A percentile compares a stretch with the other conserved stretches of the same genome.
These are phyloP conservation scores for Drosophila leontia DNA, from an alignment of 1,140 invertebrate species.

Conservation along the genomic window DNA sequence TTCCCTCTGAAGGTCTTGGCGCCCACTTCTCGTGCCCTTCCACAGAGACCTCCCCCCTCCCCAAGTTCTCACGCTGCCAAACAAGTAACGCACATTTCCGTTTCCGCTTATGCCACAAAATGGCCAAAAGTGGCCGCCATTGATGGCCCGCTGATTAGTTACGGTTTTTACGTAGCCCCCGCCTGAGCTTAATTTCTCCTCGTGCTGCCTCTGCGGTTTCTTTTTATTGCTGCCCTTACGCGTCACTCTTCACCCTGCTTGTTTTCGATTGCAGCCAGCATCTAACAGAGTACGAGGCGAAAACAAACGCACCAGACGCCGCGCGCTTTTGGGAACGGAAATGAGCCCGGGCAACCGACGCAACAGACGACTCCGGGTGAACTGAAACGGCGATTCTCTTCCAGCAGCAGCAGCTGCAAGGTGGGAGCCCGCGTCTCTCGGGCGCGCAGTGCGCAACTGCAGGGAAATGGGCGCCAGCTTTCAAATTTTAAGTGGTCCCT, in stretches of 20 bases:
- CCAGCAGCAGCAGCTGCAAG: slow-evolving; percentile 17
- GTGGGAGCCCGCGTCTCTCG: slow-evolving; percentile 8
- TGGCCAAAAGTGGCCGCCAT: slow-evolving; percentile 53
- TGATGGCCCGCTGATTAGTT: slow-evolving; percentile 52
- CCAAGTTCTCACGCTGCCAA: slow-evolving; percentile 32
- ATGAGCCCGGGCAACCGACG: slow-evolving; percentile 45
- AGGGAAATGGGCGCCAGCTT: slow-evolving; percentile 2
- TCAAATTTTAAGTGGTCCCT: not conserved
- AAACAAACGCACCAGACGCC: slow-evolving; percentile 37
- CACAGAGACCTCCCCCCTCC: not conserved
- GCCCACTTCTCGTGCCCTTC: slow-evolving; percentile 21
- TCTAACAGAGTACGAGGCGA: slow-evolving; percentile 57
- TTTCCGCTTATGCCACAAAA: slow-evolving; percentile 60
- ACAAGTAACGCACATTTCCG: slow-evolving; percentile 64
- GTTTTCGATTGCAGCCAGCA: slow-evolving; percentile 39
- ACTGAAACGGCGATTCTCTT: slow-evolving; percentile 45
- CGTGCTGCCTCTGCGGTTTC: slow-evolving; percentile 17
- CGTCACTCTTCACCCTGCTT: slow-evolving; percentile 9
- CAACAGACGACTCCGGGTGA: slow-evolving; percentile 50
- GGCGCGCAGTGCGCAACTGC: slow-evolving; percentile 6
- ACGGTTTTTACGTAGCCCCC: slow-evolving; percentile 29
- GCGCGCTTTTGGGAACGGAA: slow-evolving; percentile 7
- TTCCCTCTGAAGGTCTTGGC: slow-evolving; percentile 65
- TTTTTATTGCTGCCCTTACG: slow-evolving; percentile 26
- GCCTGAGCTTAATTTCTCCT: slow-evolving; percentile 41